phyloP scores from a whole-genome alignment of 2,888 invertebrate genomes.

The Amaurobius ferox region DNA sequence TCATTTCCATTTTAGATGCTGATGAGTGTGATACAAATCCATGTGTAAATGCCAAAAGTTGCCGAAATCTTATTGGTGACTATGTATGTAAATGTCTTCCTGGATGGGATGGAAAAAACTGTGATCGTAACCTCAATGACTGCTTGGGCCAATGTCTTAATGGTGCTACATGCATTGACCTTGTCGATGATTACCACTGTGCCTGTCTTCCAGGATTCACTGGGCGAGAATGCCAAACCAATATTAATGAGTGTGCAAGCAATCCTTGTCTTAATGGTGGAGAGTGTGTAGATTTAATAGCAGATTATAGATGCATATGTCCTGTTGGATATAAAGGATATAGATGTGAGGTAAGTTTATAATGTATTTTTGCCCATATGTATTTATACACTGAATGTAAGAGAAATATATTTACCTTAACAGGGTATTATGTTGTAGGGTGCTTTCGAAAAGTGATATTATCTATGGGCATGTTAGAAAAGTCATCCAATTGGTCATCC shows the following conservation, averaged over 20 bases:
- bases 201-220: conserved; percentile 76
- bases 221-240: conserved; percentile 81
- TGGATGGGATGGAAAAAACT: conserved; percentile 82
- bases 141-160: conserved; percentile 78
- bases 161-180: conserved; percentile 78
- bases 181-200: conserved; percentile 77
- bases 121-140: conserved; percentile 77
- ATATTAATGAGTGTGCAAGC: conserved; percentile 91
- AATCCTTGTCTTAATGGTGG: conserved; percentile 93
- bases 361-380: too few relatives aligned
- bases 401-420: too few relatives aligned
- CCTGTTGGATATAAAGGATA: conserved; percentile 91
- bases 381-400: too few relatives aligned
- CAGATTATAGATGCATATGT: conserved; percentile 92
- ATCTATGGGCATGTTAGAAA: too few relatives aligned
- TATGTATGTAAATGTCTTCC: conserved; percentile 88
- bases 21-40: conserved; percentile 88
- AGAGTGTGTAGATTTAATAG: conserved; percentile 90
- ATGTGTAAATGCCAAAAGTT: conserved; percentile 91
- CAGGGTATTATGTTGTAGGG: too few relatives aligned
- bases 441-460: too few relatives aligned
- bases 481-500: too few relatives aligned
- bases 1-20: conserved; percentile 82
- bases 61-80: conserved; percentile 89
- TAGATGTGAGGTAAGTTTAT: conserved; percentile 89